Evolutionary conservation across 2,113 vertebrate species (phyloP).

Genomic region (Laticauda laticaudata): DNA sequence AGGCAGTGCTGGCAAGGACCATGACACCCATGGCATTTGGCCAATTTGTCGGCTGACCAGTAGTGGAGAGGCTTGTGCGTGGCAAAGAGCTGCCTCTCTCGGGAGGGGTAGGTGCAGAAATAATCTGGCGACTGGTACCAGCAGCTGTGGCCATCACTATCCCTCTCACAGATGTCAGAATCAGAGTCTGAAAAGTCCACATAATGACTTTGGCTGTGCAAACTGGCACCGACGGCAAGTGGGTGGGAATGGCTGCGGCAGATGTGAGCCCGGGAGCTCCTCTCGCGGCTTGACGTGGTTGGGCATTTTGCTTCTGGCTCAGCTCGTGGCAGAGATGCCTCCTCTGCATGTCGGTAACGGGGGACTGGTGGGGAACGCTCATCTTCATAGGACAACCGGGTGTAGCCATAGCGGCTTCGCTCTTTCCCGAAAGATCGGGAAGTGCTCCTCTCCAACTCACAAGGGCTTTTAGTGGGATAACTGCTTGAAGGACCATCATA

Average conservation of each 20-base stretch:
- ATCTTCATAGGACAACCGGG: slow-evolving; percentile 75
- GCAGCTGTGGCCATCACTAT: slow-evolving; percentile 64
- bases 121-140: slow-evolving; percentile 73
- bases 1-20: slow-evolving; percentile 70
- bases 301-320: slow-evolving; percentile 49
- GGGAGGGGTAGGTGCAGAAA: slow-evolving; percentile 86
- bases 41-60: slow-evolving; percentile 90
- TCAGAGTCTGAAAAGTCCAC: slow-evolving; percentile 81
- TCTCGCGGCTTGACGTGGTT: slow-evolving; percentile 4
- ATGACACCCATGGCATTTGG: slow-evolving; percentile 79
- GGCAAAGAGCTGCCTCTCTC: slow-evolving; percentile 79
- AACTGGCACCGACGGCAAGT: slow-evolving; percentile 74
- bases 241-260: slow-evolving; percentile 64
- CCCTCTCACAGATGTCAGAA: slow-evolving; percentile 68
- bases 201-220: slow-evolving; percentile 74
- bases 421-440: slow-evolving; percentile 45
- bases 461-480: slow-evolving; percentile 37
- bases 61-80: slow-evolving; percentile 79
- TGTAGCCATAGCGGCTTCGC: slow-evolving; percentile 68
- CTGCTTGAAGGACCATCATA: slow-evolving; percentile 37
- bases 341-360: slow-evolving; percentile 27
- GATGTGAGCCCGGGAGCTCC: slow-evolving; percentile 43
- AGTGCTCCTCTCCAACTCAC: slow-evolving; percentile 40
- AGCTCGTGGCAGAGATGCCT: slow-evolving; percentile 23
- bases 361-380: slow-evolving; percentile 59